Base-by-base conservation (phyloP, 2,113 vertebrate species). In the Hyperopisus bebe region DNA sequence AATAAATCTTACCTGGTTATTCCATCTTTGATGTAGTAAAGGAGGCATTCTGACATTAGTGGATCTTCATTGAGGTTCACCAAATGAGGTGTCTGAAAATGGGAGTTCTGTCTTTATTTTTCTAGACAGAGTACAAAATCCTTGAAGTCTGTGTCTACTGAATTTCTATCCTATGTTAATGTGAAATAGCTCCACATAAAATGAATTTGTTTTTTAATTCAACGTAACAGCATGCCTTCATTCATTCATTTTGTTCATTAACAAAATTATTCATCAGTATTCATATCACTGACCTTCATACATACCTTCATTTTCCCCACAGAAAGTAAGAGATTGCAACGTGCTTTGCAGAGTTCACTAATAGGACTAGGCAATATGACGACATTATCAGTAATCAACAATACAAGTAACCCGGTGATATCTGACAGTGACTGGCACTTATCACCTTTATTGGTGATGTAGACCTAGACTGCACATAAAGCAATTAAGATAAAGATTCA, bases 61-160 rank as follows among this genome's bases (percentile, higher is more conserved):
- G 98, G 98, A 91, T 99, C 98, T 93, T 99, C 98, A 0, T 99
- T 99, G 62, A 99, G 96, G 93, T 99, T 99, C 93, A 99, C 98
- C 51, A 99, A 95, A 92, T 99, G 98, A 0, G 98, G 98, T 0
- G 98, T 99, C 98, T 99, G 88, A 58, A 88, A 2, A 91, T 86
- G 47, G 90, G 91, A 24, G 91, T 87, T 24, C 50, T n/a, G 84
- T 39, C 0, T 53, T 39, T 86, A 39, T 24, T 51, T 51, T 74
- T 51, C 48, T 89, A 53, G 3, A 74, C 66, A 74, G 5, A 35
- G 31, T 15, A 74, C 31, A 74, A 35, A 74, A 70, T 70, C 9
- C 27, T 4, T 3, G 27, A 70, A 74, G 27, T 35, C 66, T 24
- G 10, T 35, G 11, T 35, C 27, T 21, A 58, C 7, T n/a, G 58